Evolutionary conservation across 2,797 vertebrate species (phyloP).

Genomic region (Pelodytes ibericus): DNA sequence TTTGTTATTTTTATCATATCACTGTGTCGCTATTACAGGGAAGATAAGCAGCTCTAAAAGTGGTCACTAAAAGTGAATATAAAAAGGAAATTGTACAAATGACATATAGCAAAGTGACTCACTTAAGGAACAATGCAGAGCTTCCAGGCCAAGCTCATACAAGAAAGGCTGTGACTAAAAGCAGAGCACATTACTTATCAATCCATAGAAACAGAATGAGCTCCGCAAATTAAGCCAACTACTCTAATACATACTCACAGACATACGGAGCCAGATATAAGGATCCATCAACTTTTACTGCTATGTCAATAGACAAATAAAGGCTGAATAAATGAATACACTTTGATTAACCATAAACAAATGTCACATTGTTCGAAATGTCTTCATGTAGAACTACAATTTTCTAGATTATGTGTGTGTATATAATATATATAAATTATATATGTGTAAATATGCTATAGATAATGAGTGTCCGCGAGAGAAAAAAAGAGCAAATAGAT

Average conservation of each 20-base stretch:
- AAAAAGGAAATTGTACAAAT: slow-evolving; percentile 61
- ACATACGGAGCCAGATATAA: background rate
- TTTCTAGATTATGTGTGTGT: too few species aligned
- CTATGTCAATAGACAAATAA: background rate
- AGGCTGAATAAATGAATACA: background rate
- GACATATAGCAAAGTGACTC: slow-evolving; percentile 50
- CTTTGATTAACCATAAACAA: too few species aligned
- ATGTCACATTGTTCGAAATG: too few species aligned
- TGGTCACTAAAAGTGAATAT: slow-evolving; percentile 58
- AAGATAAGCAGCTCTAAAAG: slow-evolving; percentile 31
- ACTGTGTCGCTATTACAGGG: slow-evolving; percentile 59
- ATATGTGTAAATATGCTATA: too few species aligned
- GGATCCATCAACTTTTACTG: background rate
- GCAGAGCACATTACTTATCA: slow-evolving; percentile 27
- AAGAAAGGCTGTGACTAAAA: slow-evolving; percentile 42
- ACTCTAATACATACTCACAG: background rate
- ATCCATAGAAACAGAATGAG: slow-evolving; percentile 32
- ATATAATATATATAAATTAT: too few species aligned
- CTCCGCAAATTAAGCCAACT: slow-evolving; percentile 23
- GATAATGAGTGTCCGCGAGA: too few species aligned
- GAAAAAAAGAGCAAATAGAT: too few species aligned
- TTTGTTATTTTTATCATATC: slow-evolving; percentile 67
- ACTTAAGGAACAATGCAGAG: slow-evolving; percentile 57
- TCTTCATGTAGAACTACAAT: too few species aligned
- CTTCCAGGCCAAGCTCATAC: slow-evolving; percentile 25